A percentile compares a stretch with the other conserved stretches of the same genome.
These are phyloP conservation scores for Augochlora pura DNA, from an alignment of 1,140 invertebrate genomes.

Conservation along the genomic window DNA sequence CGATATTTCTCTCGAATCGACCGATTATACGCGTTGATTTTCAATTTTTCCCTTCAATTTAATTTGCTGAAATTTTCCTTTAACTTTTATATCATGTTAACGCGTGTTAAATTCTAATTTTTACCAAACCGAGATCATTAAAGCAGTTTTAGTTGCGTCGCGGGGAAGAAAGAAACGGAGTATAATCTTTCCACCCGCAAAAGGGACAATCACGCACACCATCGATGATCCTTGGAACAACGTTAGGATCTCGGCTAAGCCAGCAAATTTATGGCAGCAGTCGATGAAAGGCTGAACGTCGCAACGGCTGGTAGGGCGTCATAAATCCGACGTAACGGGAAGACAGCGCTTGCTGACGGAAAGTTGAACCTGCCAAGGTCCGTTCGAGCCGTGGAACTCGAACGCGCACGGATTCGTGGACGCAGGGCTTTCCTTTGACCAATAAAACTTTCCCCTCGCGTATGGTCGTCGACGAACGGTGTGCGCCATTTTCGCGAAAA, in stretches of 20 bases:
- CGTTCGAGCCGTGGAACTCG: background rate
- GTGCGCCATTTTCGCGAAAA: background rate
- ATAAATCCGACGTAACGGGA: background rate
- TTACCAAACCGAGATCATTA: too few species aligned
- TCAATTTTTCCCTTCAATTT: too few species aligned
- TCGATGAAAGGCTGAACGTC: background rate
- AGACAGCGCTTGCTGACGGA: background rate
- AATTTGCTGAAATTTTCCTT: too few species aligned
- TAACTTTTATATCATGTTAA: too few species aligned
- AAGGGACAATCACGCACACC: background rate
- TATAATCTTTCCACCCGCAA: background rate
- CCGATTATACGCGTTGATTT: too few species aligned
- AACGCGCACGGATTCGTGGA: background rate
- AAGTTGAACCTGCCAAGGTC: constrained; percentile 2
- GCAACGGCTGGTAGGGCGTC: background rate
- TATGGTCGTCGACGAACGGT: background rate
- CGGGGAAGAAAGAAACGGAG: too few species aligned
- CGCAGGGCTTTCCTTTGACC: background rate
- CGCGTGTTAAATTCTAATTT: too few species aligned
- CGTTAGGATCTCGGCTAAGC: background rate
- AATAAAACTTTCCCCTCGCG: background rate
- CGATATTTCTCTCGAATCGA: too few species aligned
- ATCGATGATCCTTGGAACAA: background rate
- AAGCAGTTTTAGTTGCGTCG: too few species aligned
- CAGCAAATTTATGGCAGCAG: background rate